Evolutionary conservation across 1,140 invertebrate species (phyloP).

Genomic region (Eubasilissa regina): DNA sequence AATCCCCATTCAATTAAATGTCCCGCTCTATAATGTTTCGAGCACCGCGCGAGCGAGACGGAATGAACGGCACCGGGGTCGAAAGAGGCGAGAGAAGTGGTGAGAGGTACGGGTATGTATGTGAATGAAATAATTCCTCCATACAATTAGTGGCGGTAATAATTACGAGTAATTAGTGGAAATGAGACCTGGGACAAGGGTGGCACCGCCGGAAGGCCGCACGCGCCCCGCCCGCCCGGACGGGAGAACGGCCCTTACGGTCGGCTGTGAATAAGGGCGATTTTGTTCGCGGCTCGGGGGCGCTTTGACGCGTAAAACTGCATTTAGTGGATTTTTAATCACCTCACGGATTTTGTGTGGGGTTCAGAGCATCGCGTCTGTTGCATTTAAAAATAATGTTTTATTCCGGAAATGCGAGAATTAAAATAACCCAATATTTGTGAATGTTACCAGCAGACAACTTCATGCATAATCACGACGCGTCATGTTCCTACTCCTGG

Average conservation of each 20-base stretch:
- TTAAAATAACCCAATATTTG: too few relatives aligned
- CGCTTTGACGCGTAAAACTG: conserved; percentile 34
- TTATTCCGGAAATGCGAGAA: background rate
- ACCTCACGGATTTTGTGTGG: conserved; percentile 44
- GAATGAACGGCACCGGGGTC: background rate
- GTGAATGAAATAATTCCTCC: conserved; percentile 60
- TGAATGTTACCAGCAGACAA: too few relatives aligned
- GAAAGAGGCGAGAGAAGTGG: background rate
- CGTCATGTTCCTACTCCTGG: too few relatives aligned
- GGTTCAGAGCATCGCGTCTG: background rate
- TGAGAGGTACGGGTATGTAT: conserved; percentile 39
- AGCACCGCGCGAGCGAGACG: background rate
- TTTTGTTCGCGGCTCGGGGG: conserved; percentile 17
- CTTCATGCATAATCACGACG: too few relatives aligned
- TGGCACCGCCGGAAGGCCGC: conserved; percentile 29
- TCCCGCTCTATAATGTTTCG: background rate
- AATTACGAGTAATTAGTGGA: conserved; percentile 61
- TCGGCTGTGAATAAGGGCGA: background rate
- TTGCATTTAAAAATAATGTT: background rate
- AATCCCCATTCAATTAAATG: conserved; percentile 4
- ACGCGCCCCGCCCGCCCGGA: background rate
- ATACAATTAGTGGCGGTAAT: conserved; percentile 59
- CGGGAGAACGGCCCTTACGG: background rate
- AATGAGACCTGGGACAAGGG: conserved; percentile 53
- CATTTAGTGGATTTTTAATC: conserved; percentile 57